Conservation (phyloP, 2,113 vertebrate genomes). For the Zosterops lateralis region DNA sequence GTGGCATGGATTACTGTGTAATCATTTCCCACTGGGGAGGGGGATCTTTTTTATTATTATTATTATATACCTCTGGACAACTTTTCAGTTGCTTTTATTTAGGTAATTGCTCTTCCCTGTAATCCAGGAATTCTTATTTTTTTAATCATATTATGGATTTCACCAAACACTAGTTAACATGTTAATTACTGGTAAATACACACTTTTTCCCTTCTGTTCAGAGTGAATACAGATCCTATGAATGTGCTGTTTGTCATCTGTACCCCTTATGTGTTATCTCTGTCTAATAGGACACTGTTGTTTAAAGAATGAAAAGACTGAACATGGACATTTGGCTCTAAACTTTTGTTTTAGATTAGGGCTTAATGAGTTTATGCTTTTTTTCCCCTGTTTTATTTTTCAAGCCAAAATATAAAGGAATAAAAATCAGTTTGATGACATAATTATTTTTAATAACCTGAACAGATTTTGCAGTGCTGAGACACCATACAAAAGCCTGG, state of each 20-base stretch:
- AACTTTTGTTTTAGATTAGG: constrained; percentile 39
- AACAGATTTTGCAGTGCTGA: background rate
- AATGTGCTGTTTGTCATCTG: constrained; percentile 7
- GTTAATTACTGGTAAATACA: constrained; percentile 55
- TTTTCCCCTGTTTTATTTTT: constrained; percentile 16
- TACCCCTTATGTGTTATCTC: constrained; percentile 7
- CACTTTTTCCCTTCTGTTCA: background rate
- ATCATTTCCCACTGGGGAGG: constrained; percentile 59
- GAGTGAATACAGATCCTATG: background rate
- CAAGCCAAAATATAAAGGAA: background rate
- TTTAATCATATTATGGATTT: constrained; percentile 52
- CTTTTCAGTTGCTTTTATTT: constrained; percentile 45
- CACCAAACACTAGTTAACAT: constrained; percentile 53
- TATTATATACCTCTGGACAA: constrained; percentile 36
- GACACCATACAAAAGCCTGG: background rate
- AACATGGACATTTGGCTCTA: background rate
- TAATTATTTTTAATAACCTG: constrained; percentile 23
- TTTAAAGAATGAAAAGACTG: constrained; percentile 21
- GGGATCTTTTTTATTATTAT: constrained; percentile 10
- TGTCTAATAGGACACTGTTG: background rate
- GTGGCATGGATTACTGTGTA: constrained; percentile 47
- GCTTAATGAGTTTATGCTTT: constrained; percentile 26
- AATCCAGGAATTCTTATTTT: constrained; percentile 38
- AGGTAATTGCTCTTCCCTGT: constrained; percentile 40
- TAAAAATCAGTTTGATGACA: constrained; percentile 11